phyloP scores from a whole-genome alignment of 2,797 vertebrate species.

The Manis pentadactyla region DNA sequence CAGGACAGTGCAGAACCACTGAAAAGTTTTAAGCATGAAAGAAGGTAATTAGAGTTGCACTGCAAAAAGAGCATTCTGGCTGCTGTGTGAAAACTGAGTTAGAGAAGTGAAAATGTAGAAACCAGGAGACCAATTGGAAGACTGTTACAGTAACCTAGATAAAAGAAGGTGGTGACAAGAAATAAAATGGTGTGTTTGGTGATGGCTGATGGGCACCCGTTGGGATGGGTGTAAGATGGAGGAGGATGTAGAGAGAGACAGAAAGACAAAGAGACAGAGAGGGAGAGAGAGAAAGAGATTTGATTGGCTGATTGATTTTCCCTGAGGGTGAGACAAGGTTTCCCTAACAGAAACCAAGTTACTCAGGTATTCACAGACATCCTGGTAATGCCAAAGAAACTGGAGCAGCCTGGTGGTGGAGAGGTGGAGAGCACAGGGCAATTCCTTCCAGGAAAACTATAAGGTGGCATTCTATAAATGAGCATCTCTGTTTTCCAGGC shows the following conservation, averaged over 20 bases:
- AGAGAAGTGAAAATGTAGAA: not conserved
- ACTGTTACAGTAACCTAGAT: not conserved
- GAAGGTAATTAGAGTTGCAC: not conserved
- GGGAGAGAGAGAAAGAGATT: not conserved
- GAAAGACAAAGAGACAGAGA: not conserved
- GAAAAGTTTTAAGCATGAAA: not conserved
- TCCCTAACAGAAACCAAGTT: not conserved
- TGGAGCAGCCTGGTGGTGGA: not conserved
- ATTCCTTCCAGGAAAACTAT: not conserved
- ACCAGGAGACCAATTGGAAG: not conserved
- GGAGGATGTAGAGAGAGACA: not conserved
- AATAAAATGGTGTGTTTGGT: not conserved
- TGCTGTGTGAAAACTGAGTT: not conserved
- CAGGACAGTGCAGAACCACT: not conserved
- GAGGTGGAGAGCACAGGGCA: not conserved
- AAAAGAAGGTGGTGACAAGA: not conserved
- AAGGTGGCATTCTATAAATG: not conserved
- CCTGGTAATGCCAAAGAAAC: not conserved
- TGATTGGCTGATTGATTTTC: not conserved
- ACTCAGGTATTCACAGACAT: not conserved
- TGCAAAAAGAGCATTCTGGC: not conserved
- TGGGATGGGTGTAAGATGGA: not conserved
- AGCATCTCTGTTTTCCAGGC: not conserved
- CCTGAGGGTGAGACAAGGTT: not conserved
- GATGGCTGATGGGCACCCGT: not conserved